These are phyloP conservation scores for Lophius americanus DNA, from an alignment of 2,797 vertebrate genomes.

Conservation along the genomic window DNA sequence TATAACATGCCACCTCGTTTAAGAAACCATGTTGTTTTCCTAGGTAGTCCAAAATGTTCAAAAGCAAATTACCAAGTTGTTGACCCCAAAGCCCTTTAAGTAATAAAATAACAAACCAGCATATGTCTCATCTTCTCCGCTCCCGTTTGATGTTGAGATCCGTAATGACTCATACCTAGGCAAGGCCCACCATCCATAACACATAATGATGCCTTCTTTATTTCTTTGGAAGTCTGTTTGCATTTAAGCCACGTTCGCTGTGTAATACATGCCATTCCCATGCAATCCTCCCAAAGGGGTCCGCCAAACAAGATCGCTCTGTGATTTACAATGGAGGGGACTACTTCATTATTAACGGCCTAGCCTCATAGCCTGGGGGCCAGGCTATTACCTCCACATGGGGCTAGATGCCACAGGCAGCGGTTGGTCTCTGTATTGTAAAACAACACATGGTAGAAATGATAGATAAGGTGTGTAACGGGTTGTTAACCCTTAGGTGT, in stretches of 20 bases:
- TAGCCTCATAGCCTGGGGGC: conserved; percentile 53
- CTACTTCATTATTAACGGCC: conserved; percentile 68
- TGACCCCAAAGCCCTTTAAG: neutral
- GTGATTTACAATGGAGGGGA: conserved; percentile 73
- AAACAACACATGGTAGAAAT: conserved; percentile 63
- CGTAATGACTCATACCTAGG: conserved; percentile 53
- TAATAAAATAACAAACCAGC: conserved; percentile 47
- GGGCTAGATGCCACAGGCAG: conserved; percentile 59
- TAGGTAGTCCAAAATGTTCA: neutral
- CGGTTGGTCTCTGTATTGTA: conserved; percentile 55
- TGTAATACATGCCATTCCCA: conserved; percentile 58
- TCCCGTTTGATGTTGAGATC: conserved; percentile 64
- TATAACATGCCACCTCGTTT: neutral
- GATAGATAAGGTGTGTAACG: conserved; percentile 45
- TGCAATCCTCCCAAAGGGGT: conserved; percentile 56
- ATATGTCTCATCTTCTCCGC: conserved; percentile 32
- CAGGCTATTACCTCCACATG: conserved; percentile 66
- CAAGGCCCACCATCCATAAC: conserved; percentile 65
- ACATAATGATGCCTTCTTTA: conserved; percentile 37
- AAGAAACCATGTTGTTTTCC: neutral
- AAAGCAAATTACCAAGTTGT: neutral
- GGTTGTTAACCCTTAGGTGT: conserved; percentile 15
- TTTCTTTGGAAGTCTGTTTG: conserved; percentile 25
- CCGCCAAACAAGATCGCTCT: conserved; percentile 65
- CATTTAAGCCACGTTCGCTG: conserved; percentile 37